Evolutionary conservation across 2,113 vertebrate species (phyloP).

Genomic region (Blennius ocellaris): DNA sequence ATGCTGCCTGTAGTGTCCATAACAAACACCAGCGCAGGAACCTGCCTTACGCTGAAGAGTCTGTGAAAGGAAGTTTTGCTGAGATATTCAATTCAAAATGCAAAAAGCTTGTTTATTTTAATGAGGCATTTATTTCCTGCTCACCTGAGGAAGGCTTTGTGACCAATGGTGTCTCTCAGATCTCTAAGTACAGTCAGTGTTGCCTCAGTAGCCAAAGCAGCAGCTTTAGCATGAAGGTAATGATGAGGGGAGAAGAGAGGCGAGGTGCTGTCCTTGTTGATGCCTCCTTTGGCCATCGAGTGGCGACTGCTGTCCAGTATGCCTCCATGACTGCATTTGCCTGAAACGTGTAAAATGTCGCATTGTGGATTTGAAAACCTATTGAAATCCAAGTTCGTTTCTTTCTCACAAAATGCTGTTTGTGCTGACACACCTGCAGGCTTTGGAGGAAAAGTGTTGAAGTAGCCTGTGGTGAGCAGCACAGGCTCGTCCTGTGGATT

Average conservation of each 20-base stretch:
- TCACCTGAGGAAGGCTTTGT: conserved; percentile 83
- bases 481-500: conserved; percentile 22
- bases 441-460: conserved; percentile 81
- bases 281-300: conserved; percentile 84
- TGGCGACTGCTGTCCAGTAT: conserved; percentile 84
- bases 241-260: conserved; percentile 88
- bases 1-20: conserved; percentile 92
- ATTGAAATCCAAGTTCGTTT: too few species aligned
- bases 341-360: conserved; percentile 56
- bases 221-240: conserved; percentile 84
- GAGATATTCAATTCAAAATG: neutral
- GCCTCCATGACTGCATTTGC: conserved; percentile 92
- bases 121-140: neutral
- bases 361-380: too few species aligned
- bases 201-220: conserved; percentile 83
- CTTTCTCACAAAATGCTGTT: too few species aligned
- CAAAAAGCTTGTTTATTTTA: neutral
- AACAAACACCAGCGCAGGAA: conserved; percentile 87
- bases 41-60: conserved; percentile 86
- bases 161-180: conserved; percentile 82
- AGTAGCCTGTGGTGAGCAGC: conserved; percentile 89
- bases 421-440: conserved; percentile 75
- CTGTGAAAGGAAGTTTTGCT: conserved; percentile 57
- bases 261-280: conserved; percentile 90
- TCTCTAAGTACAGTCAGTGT: conserved; percentile 84